Evolutionary conservation across 2,113 vertebrate genomes (phyloP).

Genomic region (Turnix velox): DNA sequence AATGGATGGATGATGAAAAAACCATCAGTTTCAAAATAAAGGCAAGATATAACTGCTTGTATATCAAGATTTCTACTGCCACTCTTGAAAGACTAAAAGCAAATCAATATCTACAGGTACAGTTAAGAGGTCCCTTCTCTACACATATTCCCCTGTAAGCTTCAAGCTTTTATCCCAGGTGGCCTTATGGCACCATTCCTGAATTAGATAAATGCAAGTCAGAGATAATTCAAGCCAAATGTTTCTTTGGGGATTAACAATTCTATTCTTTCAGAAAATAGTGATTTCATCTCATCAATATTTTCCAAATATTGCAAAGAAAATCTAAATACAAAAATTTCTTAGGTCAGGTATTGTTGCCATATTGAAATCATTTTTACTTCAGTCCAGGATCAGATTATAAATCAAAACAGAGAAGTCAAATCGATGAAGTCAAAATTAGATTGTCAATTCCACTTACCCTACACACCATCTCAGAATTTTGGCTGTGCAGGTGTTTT

Average conservation of each 20-base stretch:
- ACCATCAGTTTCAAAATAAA: neutral
- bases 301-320: neutral
- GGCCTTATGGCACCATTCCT: neutral
- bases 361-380: neutral
- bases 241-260: neutral
- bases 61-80: neutral
- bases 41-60: neutral
- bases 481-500: neutral
- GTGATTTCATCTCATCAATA: neutral
- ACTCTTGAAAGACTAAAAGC: neutral
- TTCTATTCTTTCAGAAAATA: neutral
- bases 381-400: neutral
- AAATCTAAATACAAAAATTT: neutral
- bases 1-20: neutral
- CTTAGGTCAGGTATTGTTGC: neutral
- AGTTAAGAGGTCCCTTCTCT: neutral
- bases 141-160: neutral
- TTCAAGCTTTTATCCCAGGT: neutral
- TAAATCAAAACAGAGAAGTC: conserved; percentile 2
- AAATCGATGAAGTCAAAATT: neutral
- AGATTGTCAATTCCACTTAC: neutral
- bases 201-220: neutral
- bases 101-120: neutral
- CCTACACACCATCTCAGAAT: neutral
- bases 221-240: conserved; percentile 22